Evolutionary conservation across 2,797 vertebrate species (phyloP).

Genomic region (Chanos chanos): DNA sequence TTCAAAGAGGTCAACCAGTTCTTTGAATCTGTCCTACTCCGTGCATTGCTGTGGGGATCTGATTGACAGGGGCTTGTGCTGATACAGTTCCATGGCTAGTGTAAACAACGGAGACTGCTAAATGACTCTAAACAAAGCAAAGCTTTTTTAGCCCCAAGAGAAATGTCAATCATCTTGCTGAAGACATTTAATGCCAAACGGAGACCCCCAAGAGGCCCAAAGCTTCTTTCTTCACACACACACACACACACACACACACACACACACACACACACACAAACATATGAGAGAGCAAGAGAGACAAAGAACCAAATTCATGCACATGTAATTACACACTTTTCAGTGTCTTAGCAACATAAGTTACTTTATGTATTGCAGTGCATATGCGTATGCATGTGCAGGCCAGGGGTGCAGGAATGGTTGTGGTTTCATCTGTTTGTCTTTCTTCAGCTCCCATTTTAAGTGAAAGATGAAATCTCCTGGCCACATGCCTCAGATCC

Average conservation of each 20-base stretch:
- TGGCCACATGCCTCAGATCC: too few species aligned
- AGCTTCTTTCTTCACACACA: too few species aligned
- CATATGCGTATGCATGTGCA: too few species aligned
- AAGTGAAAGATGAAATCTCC: too few species aligned
- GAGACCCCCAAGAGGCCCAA: too few species aligned
- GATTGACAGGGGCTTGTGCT: slow-evolving; percentile 59
- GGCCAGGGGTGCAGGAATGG: too few species aligned
- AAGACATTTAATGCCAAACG: too few species aligned
- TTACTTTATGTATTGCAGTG: too few species aligned
- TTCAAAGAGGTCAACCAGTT: too few species aligned
- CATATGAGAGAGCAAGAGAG: background rate
- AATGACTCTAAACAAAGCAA: slow-evolving; percentile 50
- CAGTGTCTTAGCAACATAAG: too few species aligned
- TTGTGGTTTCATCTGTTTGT: too few species aligned
- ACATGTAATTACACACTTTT: slow-evolving; percentile 21
- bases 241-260: slow-evolving; percentile 4
- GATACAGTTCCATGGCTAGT: slow-evolving; percentile 44
- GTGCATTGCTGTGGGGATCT: slow-evolving; percentile 39
- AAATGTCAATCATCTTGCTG: slow-evolving; percentile 57
- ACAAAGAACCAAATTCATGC: slow-evolving; percentile 26
- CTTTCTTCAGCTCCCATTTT: too few species aligned
- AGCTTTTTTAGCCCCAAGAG: slow-evolving; percentile 45
- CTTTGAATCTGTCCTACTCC: background rate
- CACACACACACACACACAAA: slow-evolving; percentile 4
- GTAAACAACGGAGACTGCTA: slow-evolving; percentile 53